Evolutionary conservation across 2,888 invertebrate species (phyloP), one percentile per base, ranked within the genome.

Genomic region (Dicyrtomina minuta): DNA sequence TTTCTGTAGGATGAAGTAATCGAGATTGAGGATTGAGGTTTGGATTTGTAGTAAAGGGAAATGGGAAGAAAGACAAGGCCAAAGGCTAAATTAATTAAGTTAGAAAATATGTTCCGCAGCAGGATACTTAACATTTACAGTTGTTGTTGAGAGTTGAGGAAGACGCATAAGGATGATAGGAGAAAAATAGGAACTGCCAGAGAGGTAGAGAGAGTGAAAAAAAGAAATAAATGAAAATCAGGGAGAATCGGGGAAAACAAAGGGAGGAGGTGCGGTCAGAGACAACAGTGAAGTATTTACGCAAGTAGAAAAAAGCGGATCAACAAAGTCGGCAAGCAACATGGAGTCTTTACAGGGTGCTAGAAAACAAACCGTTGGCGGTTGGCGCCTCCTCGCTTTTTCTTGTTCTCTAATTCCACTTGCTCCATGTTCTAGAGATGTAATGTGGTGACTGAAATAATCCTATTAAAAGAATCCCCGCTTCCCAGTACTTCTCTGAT

Each of bases 291-390:
- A 61, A 60, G 53, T 59, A 68, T 60, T 60, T 68, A 66, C 66
- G 66, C 66, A 56, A 56, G 53, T 22, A 68, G 51, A 26, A 27
- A 27, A 56, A 22, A 51, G 51, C 51, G 68, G 53, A 51, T 26
- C 24, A n/a, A 60, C 68, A 68, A 68, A 68, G 60, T 66, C 66
- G 68, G 59, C 68, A 60, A 59, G 39, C 65, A 59, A 51, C 60
- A 33, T 60, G 60, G 39, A 59, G 68, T 68, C 60, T 68, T 51
- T 26, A 68, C 68, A 68, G 68, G 68, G 68, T 68, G 68, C 68
- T 68, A 68, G 68, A 68, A 68, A 68, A 68, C 68, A 68, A 68
- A 68, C 68, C 53, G 68, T 60, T 60, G 68, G 60, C 59, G 59
- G 59, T 60, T 49, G 68, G 68, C 60, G 53, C 60, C 60, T 51